These are phyloP conservation scores for Romanogobio albipinnatus DNA, from an alignment of 2,113 vertebrate genomes.

Conservation along the genomic window DNA sequence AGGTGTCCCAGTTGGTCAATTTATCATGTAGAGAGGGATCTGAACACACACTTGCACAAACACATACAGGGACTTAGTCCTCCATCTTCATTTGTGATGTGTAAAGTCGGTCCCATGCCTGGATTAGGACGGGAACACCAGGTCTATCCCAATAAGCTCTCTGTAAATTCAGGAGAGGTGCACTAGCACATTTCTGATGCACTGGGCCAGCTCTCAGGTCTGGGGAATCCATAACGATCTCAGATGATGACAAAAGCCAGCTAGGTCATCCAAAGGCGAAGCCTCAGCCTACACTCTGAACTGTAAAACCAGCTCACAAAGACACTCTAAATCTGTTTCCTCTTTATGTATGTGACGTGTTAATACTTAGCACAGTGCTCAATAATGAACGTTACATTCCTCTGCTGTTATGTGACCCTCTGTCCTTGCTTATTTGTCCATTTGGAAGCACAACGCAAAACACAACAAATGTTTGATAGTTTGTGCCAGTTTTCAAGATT, in stretches of 20 bases:
- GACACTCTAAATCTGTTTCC: constrained; percentile 26
- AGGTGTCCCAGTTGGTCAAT: constrained; percentile 22
- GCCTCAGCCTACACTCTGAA: constrained; percentile 35
- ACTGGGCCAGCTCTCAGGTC: constrained; percentile 41
- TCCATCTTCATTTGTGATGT: constrained; percentile 40
- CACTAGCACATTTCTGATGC: constrained; percentile 44
- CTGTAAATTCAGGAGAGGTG: constrained; percentile 48
- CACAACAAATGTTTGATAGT: not conserved
- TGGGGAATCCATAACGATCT: constrained; percentile 56
- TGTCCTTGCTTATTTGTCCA: not conserved
- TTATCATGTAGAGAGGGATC: not conserved
- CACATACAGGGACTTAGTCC: constrained; percentile 19
- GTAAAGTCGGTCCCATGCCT: constrained; percentile 22
- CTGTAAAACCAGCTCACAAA: constrained; percentile 36
- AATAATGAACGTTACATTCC: constrained; percentile 2
- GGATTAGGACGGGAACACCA: constrained; percentile 20
- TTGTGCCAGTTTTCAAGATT: not conserved
- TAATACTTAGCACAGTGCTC: constrained; percentile 31
- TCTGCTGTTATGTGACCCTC: not conserved
- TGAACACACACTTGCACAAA: not conserved
- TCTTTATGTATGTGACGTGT: constrained; percentile 9
- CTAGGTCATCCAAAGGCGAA: constrained; percentile 37
- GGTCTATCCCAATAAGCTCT: constrained; percentile 44
- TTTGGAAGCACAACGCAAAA: not conserved
- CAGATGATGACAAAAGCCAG: constrained; percentile 52